These are phyloP conservation scores for Parnassius glacialis DNA, from an alignment of 2,888 invertebrate species.

Conservation along the genomic window DNA sequence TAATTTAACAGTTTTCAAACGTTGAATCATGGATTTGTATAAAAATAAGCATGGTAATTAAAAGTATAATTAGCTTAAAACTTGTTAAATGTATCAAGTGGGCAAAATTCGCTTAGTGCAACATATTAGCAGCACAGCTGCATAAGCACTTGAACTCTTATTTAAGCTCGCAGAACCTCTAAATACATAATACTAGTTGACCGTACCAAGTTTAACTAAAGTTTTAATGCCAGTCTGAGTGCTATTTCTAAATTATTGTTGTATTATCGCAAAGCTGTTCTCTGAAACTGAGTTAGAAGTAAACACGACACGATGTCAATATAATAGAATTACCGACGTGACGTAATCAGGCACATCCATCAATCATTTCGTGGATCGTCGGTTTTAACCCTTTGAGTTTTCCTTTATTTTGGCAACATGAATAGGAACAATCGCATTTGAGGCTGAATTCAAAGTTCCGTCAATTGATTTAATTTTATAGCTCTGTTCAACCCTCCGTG, in stretches of 20 bases:
- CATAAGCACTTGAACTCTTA: slow-evolving; percentile 19
- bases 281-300: background rate
- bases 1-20: too few relatives aligned
- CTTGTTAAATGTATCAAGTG: background rate
- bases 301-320: slow-evolving; percentile 18
- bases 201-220: slow-evolving; percentile 15
- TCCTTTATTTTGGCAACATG: slow-evolving; percentile 61
- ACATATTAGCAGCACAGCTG: slow-evolving; percentile 1
- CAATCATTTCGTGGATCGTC: slow-evolving; percentile 55
- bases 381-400: slow-evolving; percentile 58
- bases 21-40: too few relatives aligned
- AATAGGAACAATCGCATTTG: slow-evolving; percentile 69
- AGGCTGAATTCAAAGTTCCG: slow-evolving; percentile 67
- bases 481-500: slow-evolving; percentile 64
- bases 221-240: slow-evolving; percentile 15
- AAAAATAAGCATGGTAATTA: too few relatives aligned
- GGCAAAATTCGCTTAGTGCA: slow-evolving; percentile 11
- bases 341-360: slow-evolving; percentile 46
- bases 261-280: slow-evolving; percentile 8
- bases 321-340: slow-evolving; percentile 28
- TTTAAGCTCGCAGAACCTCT: slow-evolving; percentile 13
- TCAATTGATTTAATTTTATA: slow-evolving; percentile 78
- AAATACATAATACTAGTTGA: slow-evolving; percentile 18
- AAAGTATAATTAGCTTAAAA: background rate
- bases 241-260: slow-evolving; percentile 15